Percentiles rank a stretch among this genome's conserved stretches.
These are phyloP conservation scores for Ceratoteleas bidentatus DNA, from an alignment of 1,140 invertebrate species.

Conservation along the genomic window DNA sequence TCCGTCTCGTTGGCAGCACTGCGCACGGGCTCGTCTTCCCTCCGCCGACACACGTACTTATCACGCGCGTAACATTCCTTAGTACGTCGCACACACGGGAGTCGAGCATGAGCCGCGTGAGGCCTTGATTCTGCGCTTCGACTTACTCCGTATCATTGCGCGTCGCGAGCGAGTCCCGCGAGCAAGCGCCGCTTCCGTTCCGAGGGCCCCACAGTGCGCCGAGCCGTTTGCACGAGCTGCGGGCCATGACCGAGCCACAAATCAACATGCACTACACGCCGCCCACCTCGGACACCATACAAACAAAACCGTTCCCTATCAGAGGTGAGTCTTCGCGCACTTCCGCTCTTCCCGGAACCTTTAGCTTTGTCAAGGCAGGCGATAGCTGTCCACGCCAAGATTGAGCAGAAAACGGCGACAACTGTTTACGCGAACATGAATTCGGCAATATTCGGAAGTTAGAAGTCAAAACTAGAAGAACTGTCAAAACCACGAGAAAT, in stretches of 20 bases:
- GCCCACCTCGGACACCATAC: slow-evolving; percentile 89
- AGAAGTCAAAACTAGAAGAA: no score
- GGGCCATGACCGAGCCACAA: slow-evolving; percentile 72
- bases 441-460: no score
- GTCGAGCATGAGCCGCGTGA: slow-evolving; percentile 31
- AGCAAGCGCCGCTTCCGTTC: no score
- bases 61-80: slow-evolving; percentile 15
- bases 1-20: slow-evolving; percentile 21
- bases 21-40: slow-evolving; percentile 5
- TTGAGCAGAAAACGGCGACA: no score
- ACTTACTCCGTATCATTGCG: slow-evolving; percentile 38
- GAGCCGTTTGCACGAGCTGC: neutral
- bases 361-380: no score
- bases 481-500: no score
- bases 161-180: no score
- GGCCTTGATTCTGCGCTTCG: slow-evolving; percentile 48
- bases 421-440: no score
- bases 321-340: slow-evolving; percentile 83
- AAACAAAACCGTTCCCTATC: slow-evolving; percentile 92
- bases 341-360: neutral
- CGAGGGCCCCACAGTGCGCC: no score
- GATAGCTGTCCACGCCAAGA: no score
- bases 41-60: slow-evolving; percentile 30
- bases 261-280: slow-evolving; percentile 81
- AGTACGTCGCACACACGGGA: slow-evolving; percentile 37